These are phyloP conservation scores for Onychostoma macrolepis DNA, from an alignment of 2,113 vertebrate genomes.

Conservation along the genomic window DNA sequence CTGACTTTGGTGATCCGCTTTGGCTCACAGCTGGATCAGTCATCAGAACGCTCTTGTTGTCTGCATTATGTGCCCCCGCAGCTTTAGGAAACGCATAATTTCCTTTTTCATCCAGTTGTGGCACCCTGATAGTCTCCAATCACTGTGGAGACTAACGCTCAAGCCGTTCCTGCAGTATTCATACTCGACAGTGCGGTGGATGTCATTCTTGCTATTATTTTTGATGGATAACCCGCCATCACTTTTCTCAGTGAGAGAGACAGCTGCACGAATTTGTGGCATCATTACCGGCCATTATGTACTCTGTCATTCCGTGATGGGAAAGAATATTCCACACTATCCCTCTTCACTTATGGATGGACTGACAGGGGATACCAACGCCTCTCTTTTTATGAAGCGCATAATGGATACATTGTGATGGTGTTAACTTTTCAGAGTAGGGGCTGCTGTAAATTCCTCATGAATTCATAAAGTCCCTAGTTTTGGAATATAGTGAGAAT, in stretches of 20 bases:
- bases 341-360: conserved; percentile 10
- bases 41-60: conserved; percentile 54
- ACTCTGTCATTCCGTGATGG: conserved; percentile 37
- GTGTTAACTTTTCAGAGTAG: neutral
- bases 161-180: conserved; percentile 44
- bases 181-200: conserved; percentile 42
- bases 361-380: neutral
- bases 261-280: conserved; percentile 39
- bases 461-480: neutral
- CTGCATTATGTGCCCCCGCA: conserved; percentile 25
- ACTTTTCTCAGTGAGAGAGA: conserved; percentile 20
- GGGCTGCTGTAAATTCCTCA: neutral
- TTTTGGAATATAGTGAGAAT: neutral
- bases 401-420: neutral
- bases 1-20: conserved; percentile 27
- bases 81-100: conserved; percentile 43
- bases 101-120: conserved; percentile 42
- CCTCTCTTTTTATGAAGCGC: neutral
- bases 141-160: conserved; percentile 52
- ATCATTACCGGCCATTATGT: conserved; percentile 55
- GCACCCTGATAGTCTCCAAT: conserved; percentile 47
- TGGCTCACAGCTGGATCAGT: conserved; percentile 25
- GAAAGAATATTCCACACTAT: conserved; percentile 7
- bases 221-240: conserved; percentile 47
- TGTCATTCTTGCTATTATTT: conserved; percentile 28